Conservation (phyloP, 2,113 vertebrate species). For the Sebastes fasciatus region DNA sequence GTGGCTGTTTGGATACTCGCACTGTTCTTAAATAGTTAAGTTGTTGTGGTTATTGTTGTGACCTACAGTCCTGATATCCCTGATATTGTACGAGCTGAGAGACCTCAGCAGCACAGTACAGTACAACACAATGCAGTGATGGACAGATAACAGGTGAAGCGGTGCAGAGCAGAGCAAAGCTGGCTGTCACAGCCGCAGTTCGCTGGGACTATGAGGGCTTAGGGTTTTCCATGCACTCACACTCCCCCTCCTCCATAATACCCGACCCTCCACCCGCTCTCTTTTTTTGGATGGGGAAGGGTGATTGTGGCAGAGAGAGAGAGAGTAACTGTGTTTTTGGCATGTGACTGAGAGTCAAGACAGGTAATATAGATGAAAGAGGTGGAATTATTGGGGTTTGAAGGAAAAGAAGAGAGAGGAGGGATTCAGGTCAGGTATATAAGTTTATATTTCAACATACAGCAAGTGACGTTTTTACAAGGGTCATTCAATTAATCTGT, state of each 20-base stretch:
- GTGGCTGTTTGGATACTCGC: neutral
- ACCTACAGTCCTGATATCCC: neutral
- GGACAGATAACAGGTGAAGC: conserved; percentile 80
- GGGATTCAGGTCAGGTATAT: neutral
- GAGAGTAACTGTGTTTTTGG: neutral
- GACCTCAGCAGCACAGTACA: neutral
- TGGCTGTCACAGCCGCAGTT: conserved; percentile 58
- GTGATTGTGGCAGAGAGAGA: neutral
- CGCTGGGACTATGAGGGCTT: conserved; percentile 66
- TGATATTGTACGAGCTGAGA: neutral
- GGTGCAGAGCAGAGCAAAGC: conserved; percentile 47
- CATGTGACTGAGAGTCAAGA: neutral
- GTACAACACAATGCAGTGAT: conserved; percentile 65
- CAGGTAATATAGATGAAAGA: neutral
- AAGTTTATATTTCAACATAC: neutral
- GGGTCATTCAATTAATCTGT: neutral
- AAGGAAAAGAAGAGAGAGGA: neutral
- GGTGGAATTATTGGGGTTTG: neutral
- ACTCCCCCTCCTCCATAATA: conserved; percentile 17
- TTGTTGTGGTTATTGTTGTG: conserved; percentile 3
- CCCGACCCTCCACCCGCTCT: neutral
- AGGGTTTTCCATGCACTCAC: conserved; percentile 70
- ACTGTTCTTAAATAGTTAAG: neutral
- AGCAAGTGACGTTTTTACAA: neutral
- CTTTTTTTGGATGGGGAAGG: conserved; percentile 15